Evolutionary conservation across 2,797 vertebrate genomes (phyloP), one percentile per base, ranked within the genome.

Genomic region (Gallirallus australis): DNA sequence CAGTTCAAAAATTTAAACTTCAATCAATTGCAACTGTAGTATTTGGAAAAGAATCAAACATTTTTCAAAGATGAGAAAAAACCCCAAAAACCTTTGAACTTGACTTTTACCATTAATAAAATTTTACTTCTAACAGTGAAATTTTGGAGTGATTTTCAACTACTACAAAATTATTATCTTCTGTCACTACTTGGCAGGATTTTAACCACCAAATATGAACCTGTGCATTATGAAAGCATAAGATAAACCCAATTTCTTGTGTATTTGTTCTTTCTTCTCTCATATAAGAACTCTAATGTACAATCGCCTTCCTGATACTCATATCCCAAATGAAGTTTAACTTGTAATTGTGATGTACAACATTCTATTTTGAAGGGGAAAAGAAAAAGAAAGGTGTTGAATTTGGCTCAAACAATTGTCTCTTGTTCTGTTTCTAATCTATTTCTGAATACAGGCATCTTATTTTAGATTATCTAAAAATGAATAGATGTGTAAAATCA

Each of bases 321-420:
- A 24, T n/a, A 42, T 21, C 31, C 16, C 24, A 45, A 6, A 13
- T 56, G 52, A 63, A 80, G 31, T 16, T 33, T 35, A 30, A 48
- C 42, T 40, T 37, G 2, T n/a, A 23, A 12, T 19, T 35, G 18
- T 45, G 28, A 50, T 23, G 7, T 53, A 47, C 25, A n/a, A 3
- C 2, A 17, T 35, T 53, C 23, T 35, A 1, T 48, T 40, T 71
- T 42, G 7, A 2, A 6, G 9, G 21, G 2, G 1, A 9, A 27
- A 37, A 65, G n/a, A 53, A 57, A 53, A 64, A 14, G 15, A 52
- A 60, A 33, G 2, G 3, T 57, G 9, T 37, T 45, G 24, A 85
- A 37, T 9, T 30, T 45, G 28, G 20, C 14, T 76, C n/a, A 28
- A 52, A 13, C 3, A 12, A 31, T 33, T 24, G 10, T 27, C 20